A percentile compares a stretch with the other conserved stretches of the same genome.
These are phyloP conservation scores for Galeopsomyia nigrocyanea DNA, from an alignment of 2,888 invertebrate genomes.

Conservation along the genomic window DNA sequence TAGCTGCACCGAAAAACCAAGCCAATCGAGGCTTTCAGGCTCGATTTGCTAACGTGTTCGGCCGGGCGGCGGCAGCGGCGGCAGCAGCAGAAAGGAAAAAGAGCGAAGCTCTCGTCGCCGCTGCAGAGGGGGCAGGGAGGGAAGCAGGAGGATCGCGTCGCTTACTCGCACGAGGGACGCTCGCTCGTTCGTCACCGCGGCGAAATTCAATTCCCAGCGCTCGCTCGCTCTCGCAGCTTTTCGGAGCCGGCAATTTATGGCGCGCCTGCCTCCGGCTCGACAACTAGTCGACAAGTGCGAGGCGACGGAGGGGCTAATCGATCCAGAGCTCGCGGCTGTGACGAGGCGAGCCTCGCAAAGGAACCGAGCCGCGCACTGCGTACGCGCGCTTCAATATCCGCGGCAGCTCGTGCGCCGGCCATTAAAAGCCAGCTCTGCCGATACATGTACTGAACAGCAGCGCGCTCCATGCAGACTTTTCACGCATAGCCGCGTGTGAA, in stretches of 20 bases:
- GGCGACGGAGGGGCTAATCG: constrained; percentile 53
- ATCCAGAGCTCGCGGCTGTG: constrained; percentile 47
- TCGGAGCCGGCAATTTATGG: constrained; percentile 55
- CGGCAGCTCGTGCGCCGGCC: too few relatives aligned
- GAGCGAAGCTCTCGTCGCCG: too few relatives aligned
- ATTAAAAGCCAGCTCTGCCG: too few relatives aligned
- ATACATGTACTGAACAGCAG: too few relatives aligned
- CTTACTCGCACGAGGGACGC: background rate
- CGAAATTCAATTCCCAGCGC: constrained; percentile 59
- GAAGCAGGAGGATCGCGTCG: constrained; percentile 11
- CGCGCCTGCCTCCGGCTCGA: constrained; percentile 49
- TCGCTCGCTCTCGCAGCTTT: constrained; percentile 43
- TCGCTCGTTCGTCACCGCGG: constrained; percentile 56
- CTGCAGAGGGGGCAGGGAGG: background rate
- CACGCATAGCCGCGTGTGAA: too few relatives aligned
- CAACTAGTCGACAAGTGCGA: constrained; percentile 41
- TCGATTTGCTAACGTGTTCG: constrained; percentile 23
- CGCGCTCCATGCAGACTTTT: too few relatives aligned
- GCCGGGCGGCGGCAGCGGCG: background rate
- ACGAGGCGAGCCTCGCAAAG: too few relatives aligned
- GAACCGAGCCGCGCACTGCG: too few relatives aligned
- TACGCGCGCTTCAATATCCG: too few relatives aligned
- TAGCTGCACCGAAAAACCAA: background rate
- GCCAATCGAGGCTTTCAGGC: constrained; percentile 23
- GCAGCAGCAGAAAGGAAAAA: constrained; percentile 2